Evolutionary conservation across 1,140 invertebrate genomes (phyloP).

Genomic region (Drosophila nigromelanica): DNA sequence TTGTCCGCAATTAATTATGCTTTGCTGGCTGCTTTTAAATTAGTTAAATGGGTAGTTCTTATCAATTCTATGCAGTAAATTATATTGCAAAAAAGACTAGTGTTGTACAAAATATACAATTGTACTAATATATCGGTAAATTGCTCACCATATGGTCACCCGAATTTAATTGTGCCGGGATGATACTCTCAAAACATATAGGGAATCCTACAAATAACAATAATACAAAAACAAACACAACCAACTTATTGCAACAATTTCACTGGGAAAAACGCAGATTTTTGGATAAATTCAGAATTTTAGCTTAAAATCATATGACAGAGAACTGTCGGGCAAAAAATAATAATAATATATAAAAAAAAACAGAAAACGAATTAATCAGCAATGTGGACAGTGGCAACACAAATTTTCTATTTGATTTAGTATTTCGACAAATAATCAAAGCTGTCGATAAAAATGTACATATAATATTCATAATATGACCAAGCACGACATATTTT

Average conservation of each 20-base stretch:
- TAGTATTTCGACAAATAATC: not conserved
- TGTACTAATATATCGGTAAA: slow-evolving; percentile 5
- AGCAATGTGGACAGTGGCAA: not conserved
- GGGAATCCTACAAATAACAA: no score
- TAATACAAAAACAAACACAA: no score
- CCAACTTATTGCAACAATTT: no score
- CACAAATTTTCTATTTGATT: not conserved
- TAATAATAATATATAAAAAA: no score
- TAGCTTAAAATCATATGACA: no score
- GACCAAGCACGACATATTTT: not conserved
- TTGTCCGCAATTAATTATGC: not conserved
- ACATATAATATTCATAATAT: not conserved
- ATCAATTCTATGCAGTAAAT: slow-evolving; percentile 41
- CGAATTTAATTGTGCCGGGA: not conserved
- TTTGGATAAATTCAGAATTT: no score
- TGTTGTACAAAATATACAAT: slow-evolving; percentile 19
- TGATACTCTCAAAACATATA: not conserved
- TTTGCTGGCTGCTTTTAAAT: slow-evolving; percentile 38
- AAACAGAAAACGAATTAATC: not conserved
- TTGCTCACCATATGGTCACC: slow-evolving; percentile 13
- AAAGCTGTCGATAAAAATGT: not conserved
- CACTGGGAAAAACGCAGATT: no score
- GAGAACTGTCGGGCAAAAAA: no score
- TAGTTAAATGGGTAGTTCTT: slow-evolving; percentile 35
- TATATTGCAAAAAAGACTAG: slow-evolving; percentile 41